These are phyloP conservation scores for Callospermophilus lateralis DNA, from an alignment of 2,113 vertebrate genomes.

Conservation along the genomic window DNA sequence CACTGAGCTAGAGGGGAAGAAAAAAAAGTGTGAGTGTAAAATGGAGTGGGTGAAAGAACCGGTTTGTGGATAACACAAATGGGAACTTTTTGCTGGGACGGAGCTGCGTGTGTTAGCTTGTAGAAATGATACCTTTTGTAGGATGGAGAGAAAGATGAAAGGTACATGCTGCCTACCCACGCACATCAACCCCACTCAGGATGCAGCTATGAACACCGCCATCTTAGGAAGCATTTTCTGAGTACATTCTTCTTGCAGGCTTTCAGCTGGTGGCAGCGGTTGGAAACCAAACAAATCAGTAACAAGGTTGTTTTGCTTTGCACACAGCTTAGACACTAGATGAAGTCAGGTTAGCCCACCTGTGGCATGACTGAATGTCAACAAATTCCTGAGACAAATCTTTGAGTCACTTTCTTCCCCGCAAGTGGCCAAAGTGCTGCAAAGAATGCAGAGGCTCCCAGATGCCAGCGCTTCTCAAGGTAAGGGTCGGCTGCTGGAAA, in stretches of 20 bases:
- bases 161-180: background rate
- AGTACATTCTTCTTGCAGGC: background rate
- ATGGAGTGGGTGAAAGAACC: background rate
- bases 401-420: constrained; percentile 33
- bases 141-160: background rate
- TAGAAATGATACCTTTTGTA: background rate
- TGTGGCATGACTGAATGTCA: constrained; percentile 58
- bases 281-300: background rate
- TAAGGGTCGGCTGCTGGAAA: constrained; percentile 59
- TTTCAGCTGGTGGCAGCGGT: background rate
- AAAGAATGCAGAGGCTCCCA: background rate
- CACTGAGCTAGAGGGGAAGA: background rate
- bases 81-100: background rate
- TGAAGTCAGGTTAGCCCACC: background rate
- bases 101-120: background rate
- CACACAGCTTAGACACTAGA: background rate
- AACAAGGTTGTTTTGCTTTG: constrained; percentile 20
- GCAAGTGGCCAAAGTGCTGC: constrained; percentile 1
- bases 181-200: background rate
- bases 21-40: background rate
- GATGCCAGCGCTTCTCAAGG: background rate
- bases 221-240: background rate
- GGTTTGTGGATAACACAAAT: background rate
- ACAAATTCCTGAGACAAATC: constrained; percentile 8
- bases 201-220: background rate